Conservation (phyloP, 2,797 vertebrate species). For the Gambusia yucatana region DNA sequence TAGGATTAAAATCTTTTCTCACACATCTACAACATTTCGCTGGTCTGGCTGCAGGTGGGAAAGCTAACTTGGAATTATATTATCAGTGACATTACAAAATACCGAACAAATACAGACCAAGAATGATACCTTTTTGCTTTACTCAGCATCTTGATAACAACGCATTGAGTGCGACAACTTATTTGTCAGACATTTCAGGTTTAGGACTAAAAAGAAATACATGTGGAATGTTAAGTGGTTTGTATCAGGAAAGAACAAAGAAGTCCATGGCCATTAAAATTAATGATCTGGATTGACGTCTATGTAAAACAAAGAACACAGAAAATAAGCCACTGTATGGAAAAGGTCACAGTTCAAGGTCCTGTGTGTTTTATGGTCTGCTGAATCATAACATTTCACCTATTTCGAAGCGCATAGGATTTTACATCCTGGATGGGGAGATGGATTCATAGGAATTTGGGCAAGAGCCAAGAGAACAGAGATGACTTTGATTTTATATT, state of each 20-base stretch:
- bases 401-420: constrained; percentile 55
- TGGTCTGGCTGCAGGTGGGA: constrained; percentile 51
- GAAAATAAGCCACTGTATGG: constrained; percentile 69
- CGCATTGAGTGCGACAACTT: constrained; percentile 45
- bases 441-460: constrained; percentile 43
- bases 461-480: constrained; percentile 40
- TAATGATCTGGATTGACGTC: constrained; percentile 71
- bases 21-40: not conserved
- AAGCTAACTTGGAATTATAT: constrained; percentile 32
- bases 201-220: constrained; percentile 61
- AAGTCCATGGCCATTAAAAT: constrained; percentile 72
- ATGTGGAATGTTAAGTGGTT: constrained; percentile 76
- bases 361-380: constrained; percentile 71
- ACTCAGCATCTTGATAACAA: constrained; percentile 57
- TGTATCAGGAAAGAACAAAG: constrained; percentile 75
- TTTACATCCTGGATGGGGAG: constrained; percentile 50
- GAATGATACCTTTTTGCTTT: constrained; percentile 54
- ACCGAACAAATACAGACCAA: constrained; percentile 62
- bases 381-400: constrained; percentile 68
- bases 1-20: not conserved
- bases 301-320: constrained; percentile 65
- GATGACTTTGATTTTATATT: constrained; percentile 50
- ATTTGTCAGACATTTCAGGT: constrained; percentile 44
- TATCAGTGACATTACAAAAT: constrained; percentile 55
- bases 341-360: constrained; percentile 67